Conservation (phyloP, 2,888 invertebrate species). For the Agrochola lychnidis region DNA sequence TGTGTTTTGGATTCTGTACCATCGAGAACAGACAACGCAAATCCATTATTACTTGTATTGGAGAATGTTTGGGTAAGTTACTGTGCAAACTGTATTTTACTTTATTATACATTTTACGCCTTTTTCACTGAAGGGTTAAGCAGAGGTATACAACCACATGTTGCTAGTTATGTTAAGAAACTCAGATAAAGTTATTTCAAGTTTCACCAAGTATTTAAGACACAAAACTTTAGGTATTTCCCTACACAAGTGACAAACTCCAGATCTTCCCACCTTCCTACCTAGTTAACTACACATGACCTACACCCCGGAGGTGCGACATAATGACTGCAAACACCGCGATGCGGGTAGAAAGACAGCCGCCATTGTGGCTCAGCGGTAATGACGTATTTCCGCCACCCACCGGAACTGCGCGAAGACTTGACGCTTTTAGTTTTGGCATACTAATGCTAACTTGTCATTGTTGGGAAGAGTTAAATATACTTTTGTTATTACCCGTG, state of each 20-base stretch:
- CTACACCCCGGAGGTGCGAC: conserved; percentile 60
- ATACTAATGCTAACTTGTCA: conserved; percentile 24
- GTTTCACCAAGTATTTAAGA: background rate
- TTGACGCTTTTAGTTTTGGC: conserved; percentile 35
- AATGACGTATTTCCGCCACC: conserved; percentile 80
- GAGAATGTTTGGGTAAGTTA: background rate
- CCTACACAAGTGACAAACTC: background rate
- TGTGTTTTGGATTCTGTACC: background rate
- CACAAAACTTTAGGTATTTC: background rate
- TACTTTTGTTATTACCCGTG: background rate
- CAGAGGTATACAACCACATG: background rate
- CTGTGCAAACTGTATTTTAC: too few species aligned
- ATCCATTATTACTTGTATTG: background rate
- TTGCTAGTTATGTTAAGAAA: background rate
- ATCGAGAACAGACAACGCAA: background rate
- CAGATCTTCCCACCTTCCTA: background rate
- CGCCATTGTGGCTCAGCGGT: conserved; percentile 71
- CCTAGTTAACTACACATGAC: conserved; percentile 32
- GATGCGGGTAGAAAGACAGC: conserved; percentile 49
- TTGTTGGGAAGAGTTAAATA: background rate
- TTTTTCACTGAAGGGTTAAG: too few species aligned
- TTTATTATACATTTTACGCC: background rate
- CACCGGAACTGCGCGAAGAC: conserved; percentile 56
- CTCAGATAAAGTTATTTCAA: background rate
- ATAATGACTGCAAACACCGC: conserved; percentile 60